A percentile compares a stretch with the other conserved stretches of the same genome.
Evolutionary conservation across 1,140 invertebrate genomes (phyloP).

Genomic region (Heterodera schachtii): DNA sequence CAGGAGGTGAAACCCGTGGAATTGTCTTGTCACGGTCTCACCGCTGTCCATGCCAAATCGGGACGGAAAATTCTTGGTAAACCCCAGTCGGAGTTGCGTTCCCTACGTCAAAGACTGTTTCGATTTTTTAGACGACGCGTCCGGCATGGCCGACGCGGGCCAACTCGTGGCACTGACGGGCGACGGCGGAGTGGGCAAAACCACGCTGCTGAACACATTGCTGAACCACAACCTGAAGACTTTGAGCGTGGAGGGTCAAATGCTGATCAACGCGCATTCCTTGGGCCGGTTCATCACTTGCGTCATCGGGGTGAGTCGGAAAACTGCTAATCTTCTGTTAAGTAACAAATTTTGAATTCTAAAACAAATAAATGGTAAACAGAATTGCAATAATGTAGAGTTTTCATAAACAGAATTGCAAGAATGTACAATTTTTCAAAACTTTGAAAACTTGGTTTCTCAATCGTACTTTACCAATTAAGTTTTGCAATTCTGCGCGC

Average conservation of each 20-base stretch:
- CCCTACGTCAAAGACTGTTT: not conserved
- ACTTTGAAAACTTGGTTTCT: no score
- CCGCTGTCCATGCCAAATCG: conserved; percentile 41
- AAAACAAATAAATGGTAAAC: no score
- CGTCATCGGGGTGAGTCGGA: conserved; percentile 63
- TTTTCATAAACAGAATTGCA: no score
- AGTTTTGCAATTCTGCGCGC: no score
- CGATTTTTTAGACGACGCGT: conserved; percentile 43
- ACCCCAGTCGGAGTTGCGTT: not conserved
- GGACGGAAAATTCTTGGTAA: conserved; percentile 40
- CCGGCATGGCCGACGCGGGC: conserved; percentile 52
- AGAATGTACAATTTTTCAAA: no score
- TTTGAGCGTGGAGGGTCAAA: conserved; percentile 56
- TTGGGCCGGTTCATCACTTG: conserved; percentile 65
- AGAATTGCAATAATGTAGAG: no score
- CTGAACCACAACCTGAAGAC: conserved; percentile 59
- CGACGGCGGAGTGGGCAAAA: conserved; percentile 65
- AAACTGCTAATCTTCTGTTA: no score
- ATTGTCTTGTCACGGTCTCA: conserved; percentile 43
- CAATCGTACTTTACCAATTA: not conserved
- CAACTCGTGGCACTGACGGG: conserved; percentile 66
- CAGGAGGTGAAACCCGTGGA: conserved; percentile 3
- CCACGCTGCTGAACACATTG: conserved; percentile 63
- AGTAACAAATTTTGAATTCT: no score
- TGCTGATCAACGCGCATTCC: conserved; percentile 58